Conservation (phyloP, 1,140 invertebrate genomes). For the Chironomus tepperi region DNA sequence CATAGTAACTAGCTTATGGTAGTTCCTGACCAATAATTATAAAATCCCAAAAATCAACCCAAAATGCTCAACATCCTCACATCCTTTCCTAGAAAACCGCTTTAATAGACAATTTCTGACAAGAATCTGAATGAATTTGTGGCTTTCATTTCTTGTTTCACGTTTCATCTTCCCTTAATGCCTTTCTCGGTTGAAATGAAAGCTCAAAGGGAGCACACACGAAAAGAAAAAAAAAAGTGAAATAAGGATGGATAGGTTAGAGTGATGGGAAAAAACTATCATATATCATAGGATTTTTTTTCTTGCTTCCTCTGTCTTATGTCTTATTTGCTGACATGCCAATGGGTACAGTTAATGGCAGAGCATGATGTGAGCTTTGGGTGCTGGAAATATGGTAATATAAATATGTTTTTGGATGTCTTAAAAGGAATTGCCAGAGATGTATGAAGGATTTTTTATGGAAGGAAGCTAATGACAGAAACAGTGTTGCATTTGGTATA, state of each 20-base stretch:
- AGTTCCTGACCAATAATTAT: too few species aligned
- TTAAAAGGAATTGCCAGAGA: too few species aligned
- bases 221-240: background rate
- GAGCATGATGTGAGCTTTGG: too few species aligned
- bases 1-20: too few species aligned
- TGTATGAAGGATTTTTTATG: too few species aligned
- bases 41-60: too few species aligned
- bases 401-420: too few species aligned
- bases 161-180: too few species aligned
- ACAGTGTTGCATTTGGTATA: too few species aligned
- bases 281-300: slow-evolving; percentile 17
- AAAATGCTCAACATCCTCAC: background rate
- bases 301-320: background rate
- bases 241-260: background rate
- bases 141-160: background rate
- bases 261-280: slow-evolving; percentile 10
- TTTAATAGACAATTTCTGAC: background rate
- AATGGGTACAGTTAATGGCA: background rate
- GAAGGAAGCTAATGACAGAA: too few species aligned
- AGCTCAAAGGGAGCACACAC: background rate
- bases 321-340: background rate
- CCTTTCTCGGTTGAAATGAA: background rate
- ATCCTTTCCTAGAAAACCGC: background rate
- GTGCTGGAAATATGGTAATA: too few species aligned
- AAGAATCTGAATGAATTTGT: slow-evolving; percentile 15